Percentiles rank a stretch among this genome's conserved stretches.
Conservation (phyloP, 2,888 invertebrate genomes). For the Drosophila kokeensis region DNA sequence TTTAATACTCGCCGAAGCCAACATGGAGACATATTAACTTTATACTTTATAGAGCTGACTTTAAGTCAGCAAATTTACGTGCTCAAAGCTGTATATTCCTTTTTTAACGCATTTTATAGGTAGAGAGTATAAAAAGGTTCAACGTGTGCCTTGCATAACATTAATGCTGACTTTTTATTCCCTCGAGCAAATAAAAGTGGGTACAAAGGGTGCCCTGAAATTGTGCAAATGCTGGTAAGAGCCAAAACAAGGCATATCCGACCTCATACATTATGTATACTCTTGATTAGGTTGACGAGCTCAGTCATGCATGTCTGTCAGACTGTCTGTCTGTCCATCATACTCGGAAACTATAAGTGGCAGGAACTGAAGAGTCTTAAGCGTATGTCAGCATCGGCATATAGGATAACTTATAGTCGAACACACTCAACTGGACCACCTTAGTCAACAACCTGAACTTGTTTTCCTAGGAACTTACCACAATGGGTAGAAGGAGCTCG, state of each 20-base stretch:
- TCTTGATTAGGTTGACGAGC: not conserved
- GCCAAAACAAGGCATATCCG: not conserved
- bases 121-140: conserved; percentile 3
- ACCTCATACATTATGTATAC: conserved; percentile 1
- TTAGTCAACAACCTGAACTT: not conserved
- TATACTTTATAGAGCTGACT: not conserved
- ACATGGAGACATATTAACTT: not conserved
- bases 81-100: not conserved
- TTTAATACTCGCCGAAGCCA: not conserved
- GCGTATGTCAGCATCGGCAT: not conserved
- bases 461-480: conserved; percentile 86
- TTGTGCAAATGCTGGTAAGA: conserved; percentile 5
- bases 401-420: not conserved
- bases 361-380: not conserved
- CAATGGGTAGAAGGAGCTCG: conserved; percentile 88
- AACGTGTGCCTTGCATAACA: conserved; percentile 59
- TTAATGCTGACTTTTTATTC: conserved; percentile 53
- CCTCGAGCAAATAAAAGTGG: conserved; percentile 2
- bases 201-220: not conserved
- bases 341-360: not conserved
- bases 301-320: not conserved
- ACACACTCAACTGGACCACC: not conserved
- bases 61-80: not conserved
- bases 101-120: not conserved
- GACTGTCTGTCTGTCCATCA: not conserved